phyloP scores from a whole-genome alignment of 2,888 invertebrate genomes.

The Deroplatys truncata region DNA sequence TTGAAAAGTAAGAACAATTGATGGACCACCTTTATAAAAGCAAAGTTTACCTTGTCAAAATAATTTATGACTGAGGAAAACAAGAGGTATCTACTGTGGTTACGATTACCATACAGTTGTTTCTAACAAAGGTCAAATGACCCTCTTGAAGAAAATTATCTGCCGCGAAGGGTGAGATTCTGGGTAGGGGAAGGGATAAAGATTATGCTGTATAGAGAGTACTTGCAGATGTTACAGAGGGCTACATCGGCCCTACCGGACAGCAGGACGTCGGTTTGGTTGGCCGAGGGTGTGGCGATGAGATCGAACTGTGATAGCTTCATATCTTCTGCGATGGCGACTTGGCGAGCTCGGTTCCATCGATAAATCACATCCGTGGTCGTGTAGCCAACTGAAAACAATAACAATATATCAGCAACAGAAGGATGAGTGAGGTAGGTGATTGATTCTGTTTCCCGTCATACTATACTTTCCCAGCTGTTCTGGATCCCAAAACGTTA shows the following conservation, averaged over 20 bases:
- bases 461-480: neutral
- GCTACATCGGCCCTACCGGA: slow-evolving; percentile 36
- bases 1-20: too few relatives aligned
- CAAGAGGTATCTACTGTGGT: too few relatives aligned
- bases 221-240: slow-evolving; percentile 23
- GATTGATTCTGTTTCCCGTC: neutral
- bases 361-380: slow-evolving; percentile 67
- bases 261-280: slow-evolving; percentile 52
- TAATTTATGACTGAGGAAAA: too few relatives aligned
- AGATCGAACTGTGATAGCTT: slow-evolving; percentile 81
- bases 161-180: neutral
- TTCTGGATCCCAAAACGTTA: neutral
- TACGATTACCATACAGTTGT: too few relatives aligned
- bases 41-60: too few relatives aligned
- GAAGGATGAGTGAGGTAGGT: neutral
- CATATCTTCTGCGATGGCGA: slow-evolving; percentile 76
- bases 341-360: slow-evolving; percentile 67
- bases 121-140: too few relatives aligned
- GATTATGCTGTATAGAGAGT: neutral
- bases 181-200: neutral
- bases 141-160: neutral
- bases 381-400: slow-evolving; percentile 64
- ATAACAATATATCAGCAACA: slow-evolving; percentile 27
- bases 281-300: slow-evolving; percentile 67
- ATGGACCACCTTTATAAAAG: too few relatives aligned